phyloP scores from a whole-genome alignment of 2,888 invertebrate genomes.

The Agrochola macilenta region DNA sequence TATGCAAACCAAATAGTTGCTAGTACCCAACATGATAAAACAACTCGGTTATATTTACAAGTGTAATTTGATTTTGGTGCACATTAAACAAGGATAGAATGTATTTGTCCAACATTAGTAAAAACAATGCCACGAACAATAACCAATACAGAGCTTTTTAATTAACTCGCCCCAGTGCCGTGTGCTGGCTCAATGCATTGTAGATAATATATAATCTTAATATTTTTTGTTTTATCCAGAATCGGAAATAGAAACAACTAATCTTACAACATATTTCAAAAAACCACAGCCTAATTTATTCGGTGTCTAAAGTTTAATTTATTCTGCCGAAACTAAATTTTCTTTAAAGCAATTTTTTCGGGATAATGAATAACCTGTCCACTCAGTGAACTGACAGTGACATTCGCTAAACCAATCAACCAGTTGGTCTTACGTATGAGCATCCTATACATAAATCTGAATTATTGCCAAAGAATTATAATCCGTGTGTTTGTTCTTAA shows the following conservation, averaged over 20 bases:
- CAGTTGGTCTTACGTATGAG: background rate
- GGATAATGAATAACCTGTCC: constrained; percentile 3
- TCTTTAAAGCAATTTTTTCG: background rate
- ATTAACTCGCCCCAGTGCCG: constrained; percentile 37
- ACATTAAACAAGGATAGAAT: constrained; percentile 15
- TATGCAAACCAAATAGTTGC: constrained; percentile 13
- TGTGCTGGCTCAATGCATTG: background rate
- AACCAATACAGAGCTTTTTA: constrained; percentile 47
- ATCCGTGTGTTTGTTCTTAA: background rate
- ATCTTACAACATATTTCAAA: background rate
- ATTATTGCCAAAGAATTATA: background rate
- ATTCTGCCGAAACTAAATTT: background rate
- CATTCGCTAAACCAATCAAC: constrained; percentile 12
- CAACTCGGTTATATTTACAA: constrained; percentile 17
- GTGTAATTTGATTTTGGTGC: constrained; percentile 22
- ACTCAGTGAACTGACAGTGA: constrained; percentile 4
- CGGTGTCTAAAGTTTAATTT: background rate
- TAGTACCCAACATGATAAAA: constrained; percentile 21
- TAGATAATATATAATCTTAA: background rate
- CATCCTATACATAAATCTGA: background rate
- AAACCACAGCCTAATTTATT: background rate
- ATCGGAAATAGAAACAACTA: background rate
- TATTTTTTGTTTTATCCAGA: background rate
- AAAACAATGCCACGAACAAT: constrained; percentile 43
- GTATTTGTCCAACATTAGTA: constrained; percentile 34